Conservation (phyloP, 2,113 vertebrate genomes). For the Fulmarus glacialis region DNA sequence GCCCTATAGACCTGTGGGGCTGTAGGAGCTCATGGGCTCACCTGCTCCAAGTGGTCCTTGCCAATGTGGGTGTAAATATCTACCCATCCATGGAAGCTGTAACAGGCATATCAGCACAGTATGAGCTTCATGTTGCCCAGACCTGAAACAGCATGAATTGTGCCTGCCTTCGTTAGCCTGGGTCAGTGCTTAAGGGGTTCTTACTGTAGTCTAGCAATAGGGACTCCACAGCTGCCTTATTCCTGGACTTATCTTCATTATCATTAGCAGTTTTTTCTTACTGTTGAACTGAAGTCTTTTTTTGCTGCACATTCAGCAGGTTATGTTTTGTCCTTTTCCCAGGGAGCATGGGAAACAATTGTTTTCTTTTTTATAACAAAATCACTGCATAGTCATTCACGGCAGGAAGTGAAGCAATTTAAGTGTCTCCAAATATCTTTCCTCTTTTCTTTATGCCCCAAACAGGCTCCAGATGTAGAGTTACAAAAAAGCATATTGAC, state of each 20-base stretch:
- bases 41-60: not conserved
- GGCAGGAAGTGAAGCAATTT: slow-evolving; percentile 61
- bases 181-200: not conserved
- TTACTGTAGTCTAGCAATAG: not conserved
- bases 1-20: not conserved
- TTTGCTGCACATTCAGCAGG: slow-evolving; percentile 26
- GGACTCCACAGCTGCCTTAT: not conserved
- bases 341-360: slow-evolving; percentile 35
- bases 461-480: slow-evolving; percentile 59
- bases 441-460: slow-evolving; percentile 38
- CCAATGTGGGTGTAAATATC: not conserved
- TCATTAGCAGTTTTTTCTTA: not conserved
- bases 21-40: not conserved
- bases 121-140: not conserved
- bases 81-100: not conserved
- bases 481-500: not conserved
- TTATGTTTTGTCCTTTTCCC: slow-evolving; percentile 35
- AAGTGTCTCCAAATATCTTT: slow-evolving; percentile 60
- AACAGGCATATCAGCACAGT: not conserved
- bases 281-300: not conserved
- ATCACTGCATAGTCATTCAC: slow-evolving; percentile 26
- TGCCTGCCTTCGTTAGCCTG: not conserved
- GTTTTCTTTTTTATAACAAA: slow-evolving; percentile 31
- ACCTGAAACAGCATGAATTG: not conserved
- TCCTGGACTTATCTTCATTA: not conserved